Percentiles rank a stretch among this genome's conserved stretches.
Evolutionary conservation across 2,888 invertebrate species (phyloP).

Genomic region (Apoderus coryli): DNA sequence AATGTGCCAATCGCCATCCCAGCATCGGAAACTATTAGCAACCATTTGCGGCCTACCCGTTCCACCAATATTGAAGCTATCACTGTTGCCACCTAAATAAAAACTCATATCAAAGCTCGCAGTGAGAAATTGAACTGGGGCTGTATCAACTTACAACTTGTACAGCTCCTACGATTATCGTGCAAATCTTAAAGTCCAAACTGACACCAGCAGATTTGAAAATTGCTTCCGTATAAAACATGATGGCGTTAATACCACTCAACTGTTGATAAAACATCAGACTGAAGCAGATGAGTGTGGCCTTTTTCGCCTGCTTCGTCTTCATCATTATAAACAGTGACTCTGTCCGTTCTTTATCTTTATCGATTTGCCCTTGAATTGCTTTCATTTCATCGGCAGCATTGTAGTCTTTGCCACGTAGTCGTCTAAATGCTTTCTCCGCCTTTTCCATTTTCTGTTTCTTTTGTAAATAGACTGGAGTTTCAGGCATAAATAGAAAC

Average conservation of each 20-base stretch:
- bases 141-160: too few species aligned
- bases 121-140: too few species aligned
- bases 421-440: conserved; percentile 46
- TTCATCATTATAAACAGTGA: conserved; percentile 42
- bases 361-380: conserved; percentile 35
- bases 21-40: conserved; percentile 59
- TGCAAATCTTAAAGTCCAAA: conserved; percentile 34
- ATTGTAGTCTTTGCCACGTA: conserved; percentile 60
- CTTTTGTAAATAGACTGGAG: conserved; percentile 56
- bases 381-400: conserved; percentile 40
- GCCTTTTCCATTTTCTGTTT: conserved; percentile 53
- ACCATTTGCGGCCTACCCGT: conserved; percentile 57
- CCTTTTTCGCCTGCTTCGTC: conserved; percentile 47
- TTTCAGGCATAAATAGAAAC: conserved; percentile 77
- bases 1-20: conserved; percentile 56
- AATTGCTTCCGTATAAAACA: conserved; percentile 62
- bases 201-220: conserved; percentile 47
- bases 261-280: conserved; percentile 83
- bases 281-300: conserved; percentile 54
- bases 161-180: conserved; percentile 2
- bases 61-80: conserved; percentile 64
- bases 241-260: conserved; percentile 68
- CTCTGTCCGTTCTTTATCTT: conserved; percentile 31
- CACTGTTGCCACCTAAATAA: too few species aligned
- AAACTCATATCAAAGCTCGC: too few species aligned